Conservation (phyloP, 1,140 invertebrate genomes). For the Pinna nobilis region DNA sequence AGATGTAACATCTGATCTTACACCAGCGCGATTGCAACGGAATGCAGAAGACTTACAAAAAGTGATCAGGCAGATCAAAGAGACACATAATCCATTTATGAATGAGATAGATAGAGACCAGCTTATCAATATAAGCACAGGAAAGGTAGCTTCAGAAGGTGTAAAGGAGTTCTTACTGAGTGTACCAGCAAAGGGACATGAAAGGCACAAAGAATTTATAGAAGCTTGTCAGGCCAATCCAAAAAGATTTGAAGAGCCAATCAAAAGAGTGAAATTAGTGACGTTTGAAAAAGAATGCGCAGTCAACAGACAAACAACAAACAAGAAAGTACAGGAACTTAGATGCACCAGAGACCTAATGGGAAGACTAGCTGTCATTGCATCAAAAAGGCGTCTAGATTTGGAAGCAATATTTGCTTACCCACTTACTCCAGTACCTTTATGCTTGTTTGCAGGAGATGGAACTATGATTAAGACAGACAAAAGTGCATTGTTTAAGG, state of each 20-base stretch:
- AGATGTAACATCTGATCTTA: no score
- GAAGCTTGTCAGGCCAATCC: slow-evolving; percentile 17
- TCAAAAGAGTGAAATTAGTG: slow-evolving; percentile 1
- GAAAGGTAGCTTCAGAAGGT: neutral
- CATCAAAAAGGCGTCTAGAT: neutral
- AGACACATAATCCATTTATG: no score
- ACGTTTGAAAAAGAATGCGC: slow-evolving; percentile 1
- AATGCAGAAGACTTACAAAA: no score
- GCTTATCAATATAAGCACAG: no score
- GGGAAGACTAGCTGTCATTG: slow-evolving; percentile 5
- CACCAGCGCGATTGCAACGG: no score
- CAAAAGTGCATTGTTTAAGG: neutral
- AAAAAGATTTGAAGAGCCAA: slow-evolving; percentile 22
- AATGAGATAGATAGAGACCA: no score
- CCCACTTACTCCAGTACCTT: no score
- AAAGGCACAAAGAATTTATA: slow-evolving; percentile 18
- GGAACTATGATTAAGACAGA: neutral
- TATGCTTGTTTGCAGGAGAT: neutral
- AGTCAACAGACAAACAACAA: neutral
- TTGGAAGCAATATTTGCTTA: no score
- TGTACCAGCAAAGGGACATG: slow-evolving; percentile 15
- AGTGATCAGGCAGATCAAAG: no score
- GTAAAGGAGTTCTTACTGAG: neutral
- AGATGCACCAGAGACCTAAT: slow-evolving; percentile 26
- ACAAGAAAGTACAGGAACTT: slow-evolving; percentile 9